Conservation (phyloP, 2,888 invertebrate genomes). For the Tribolium freemani region DNA sequence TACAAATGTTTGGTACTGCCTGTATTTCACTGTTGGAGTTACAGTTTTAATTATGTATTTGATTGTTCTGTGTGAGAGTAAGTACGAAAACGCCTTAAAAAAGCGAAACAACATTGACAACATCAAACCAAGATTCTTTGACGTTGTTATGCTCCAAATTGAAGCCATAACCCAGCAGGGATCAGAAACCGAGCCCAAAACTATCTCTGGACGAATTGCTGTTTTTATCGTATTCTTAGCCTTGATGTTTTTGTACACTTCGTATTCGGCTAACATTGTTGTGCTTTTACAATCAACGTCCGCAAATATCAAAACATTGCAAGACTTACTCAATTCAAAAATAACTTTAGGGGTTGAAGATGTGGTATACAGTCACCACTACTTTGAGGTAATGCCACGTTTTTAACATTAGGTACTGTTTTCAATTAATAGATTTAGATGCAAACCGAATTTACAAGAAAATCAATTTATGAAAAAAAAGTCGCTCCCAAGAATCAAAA, state of each 20-base stretch:
- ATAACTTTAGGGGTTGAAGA: constrained; percentile 75
- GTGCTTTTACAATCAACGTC: constrained; percentile 76
- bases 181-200: constrained; percentile 63
- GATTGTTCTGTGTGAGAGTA: constrained; percentile 8
- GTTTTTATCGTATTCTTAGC: constrained; percentile 56
- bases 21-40: not conserved
- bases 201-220: constrained; percentile 66
- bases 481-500: constrained; percentile 72
- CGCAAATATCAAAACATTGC: constrained; percentile 68
- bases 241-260: constrained; percentile 73
- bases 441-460: constrained; percentile 72
- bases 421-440: constrained; percentile 64
- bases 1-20: constrained; percentile 25
- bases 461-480: constrained; percentile 73
- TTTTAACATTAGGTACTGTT: not conserved
- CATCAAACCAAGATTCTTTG: constrained; percentile 4
- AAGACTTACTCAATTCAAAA: constrained; percentile 71
- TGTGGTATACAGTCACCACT: constrained; percentile 69
- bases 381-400: constrained; percentile 71
- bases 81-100: not conserved
- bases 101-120: not conserved
- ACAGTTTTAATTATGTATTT: constrained; percentile 16
- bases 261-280: constrained; percentile 77
- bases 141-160: constrained; percentile 61
- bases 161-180: constrained; percentile 69